These are phyloP conservation scores for Phoebastria nigripes DNA, from an alignment of 2,797 vertebrate species.

Conservation along the genomic window DNA sequence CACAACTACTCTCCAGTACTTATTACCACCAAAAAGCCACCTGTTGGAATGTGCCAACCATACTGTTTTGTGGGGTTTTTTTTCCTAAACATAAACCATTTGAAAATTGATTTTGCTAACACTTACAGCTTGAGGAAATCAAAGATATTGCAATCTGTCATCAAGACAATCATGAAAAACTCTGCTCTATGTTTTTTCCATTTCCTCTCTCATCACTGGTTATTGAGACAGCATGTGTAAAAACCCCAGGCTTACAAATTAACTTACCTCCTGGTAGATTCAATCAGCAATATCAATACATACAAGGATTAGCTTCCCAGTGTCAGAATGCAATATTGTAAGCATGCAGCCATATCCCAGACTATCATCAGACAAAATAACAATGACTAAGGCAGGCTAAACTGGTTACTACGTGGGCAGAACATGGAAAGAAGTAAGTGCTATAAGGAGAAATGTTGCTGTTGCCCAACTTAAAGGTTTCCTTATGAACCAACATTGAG, in stretches of 20 bases:
- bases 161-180: not conserved
- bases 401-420: not conserved
- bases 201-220: not conserved
- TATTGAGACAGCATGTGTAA: not conserved
- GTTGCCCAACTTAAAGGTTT: not conserved
- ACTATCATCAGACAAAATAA: not conserved
- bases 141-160: not conserved
- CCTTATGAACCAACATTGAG: not conserved
- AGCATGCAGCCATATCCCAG: not conserved
- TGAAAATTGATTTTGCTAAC: conserved; percentile 27
- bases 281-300: conserved; percentile 22
- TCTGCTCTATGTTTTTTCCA: not conserved
- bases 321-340: not conserved
- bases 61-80: not conserved
- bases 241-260: conserved; percentile 17
- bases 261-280: conserved; percentile 57
- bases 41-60: not conserved
- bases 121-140: not conserved
- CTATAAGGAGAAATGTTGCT: not conserved
- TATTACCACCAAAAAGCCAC: not conserved
- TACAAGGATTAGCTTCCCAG: not conserved
- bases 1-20: not conserved
- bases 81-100: not conserved
- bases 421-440: not conserved
- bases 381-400: not conserved